phyloP scores from a whole-genome alignment of 2,888 invertebrate genomes.

The Bembecia ichneumoniformis region DNA sequence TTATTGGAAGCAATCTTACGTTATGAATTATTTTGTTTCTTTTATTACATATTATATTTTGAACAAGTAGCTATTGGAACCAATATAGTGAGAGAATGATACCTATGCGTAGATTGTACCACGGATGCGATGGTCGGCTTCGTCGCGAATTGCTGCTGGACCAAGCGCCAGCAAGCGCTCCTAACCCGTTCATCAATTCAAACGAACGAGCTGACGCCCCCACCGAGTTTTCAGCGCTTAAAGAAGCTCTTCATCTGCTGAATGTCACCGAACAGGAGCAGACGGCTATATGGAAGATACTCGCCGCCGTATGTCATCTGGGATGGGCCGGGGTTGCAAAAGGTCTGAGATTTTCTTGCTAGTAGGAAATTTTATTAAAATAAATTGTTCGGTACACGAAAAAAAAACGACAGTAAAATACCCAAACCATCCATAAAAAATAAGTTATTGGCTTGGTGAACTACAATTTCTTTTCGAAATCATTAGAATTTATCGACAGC shows the following conservation, averaged over 20 bases:
- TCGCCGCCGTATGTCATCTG: constrained; percentile 95
- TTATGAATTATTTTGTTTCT: too few species aligned
- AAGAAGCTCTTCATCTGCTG: constrained; percentile 82
- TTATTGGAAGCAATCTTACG: too few species aligned
- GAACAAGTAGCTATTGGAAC: too few species aligned
- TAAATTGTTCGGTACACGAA: too few species aligned
- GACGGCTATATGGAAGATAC: constrained; percentile 86
- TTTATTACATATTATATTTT: too few species aligned
- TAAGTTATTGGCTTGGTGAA: too few species aligned
- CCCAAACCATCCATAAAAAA: too few species aligned
- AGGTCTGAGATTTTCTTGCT: constrained; percentile 54
- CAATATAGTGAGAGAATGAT: too few species aligned
- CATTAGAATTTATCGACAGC: too few species aligned
- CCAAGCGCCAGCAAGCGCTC: constrained; percentile 59
- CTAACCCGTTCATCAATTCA: constrained; percentile 84
- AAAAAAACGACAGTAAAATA: too few species aligned
- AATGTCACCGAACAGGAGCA: constrained; percentile 84
- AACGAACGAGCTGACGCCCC: constrained; percentile 87
- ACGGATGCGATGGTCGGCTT: constrained; percentile 86
- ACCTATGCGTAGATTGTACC: constrained; percentile 71
- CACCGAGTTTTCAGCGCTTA: constrained; percentile 85
- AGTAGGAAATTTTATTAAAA: too few species aligned
- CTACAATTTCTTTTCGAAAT: too few species aligned
- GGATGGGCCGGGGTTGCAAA: constrained; percentile 88
- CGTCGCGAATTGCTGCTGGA: constrained; percentile 89